Evolutionary conservation across 53 echinoderm and acorn worm genomes (phyloP).

Genomic region (Patiria pectinifera): DNA sequence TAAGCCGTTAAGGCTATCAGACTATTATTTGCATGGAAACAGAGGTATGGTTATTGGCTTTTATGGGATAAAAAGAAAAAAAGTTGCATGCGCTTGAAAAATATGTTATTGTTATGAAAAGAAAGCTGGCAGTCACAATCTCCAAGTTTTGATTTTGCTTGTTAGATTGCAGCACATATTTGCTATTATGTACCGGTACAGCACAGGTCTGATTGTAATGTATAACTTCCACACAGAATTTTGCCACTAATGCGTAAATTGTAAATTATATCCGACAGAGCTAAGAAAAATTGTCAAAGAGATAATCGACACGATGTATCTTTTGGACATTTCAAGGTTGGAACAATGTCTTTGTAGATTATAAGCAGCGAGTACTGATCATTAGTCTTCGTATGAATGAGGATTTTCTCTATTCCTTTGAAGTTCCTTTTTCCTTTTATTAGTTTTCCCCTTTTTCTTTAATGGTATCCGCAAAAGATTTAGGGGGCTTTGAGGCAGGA

Average conservation of each 20-base stretch:
- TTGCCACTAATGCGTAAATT: too few relatives aligned
- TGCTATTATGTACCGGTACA: too few relatives aligned
- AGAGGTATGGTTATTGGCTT: background rate
- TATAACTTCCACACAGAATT: too few relatives aligned
- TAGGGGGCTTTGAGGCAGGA: conserved; percentile 22
- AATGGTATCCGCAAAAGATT: conserved; percentile 22
- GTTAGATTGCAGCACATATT: background rate
- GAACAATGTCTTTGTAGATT: background rate
- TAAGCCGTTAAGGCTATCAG: background rate
- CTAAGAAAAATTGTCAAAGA: too few relatives aligned
- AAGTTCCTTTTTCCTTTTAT: background rate
- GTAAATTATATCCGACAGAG: too few relatives aligned
- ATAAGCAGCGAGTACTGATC: background rate
- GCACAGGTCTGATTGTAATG: too few relatives aligned
- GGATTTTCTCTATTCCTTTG: background rate
- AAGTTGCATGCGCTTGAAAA: too few relatives aligned
- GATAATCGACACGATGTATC: too few relatives aligned
- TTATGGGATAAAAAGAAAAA: background rate
- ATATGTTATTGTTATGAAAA: background rate
- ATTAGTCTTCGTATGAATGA: background rate
- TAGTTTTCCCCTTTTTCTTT: background rate
- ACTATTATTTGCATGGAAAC: background rate
- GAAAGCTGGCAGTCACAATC: background rate
- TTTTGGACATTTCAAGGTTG: too few relatives aligned
- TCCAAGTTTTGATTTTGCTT: too few relatives aligned